These are phyloP conservation scores for Alosa alosa DNA, from an alignment of 2,113 vertebrate genomes.

Conservation along the genomic window DNA sequence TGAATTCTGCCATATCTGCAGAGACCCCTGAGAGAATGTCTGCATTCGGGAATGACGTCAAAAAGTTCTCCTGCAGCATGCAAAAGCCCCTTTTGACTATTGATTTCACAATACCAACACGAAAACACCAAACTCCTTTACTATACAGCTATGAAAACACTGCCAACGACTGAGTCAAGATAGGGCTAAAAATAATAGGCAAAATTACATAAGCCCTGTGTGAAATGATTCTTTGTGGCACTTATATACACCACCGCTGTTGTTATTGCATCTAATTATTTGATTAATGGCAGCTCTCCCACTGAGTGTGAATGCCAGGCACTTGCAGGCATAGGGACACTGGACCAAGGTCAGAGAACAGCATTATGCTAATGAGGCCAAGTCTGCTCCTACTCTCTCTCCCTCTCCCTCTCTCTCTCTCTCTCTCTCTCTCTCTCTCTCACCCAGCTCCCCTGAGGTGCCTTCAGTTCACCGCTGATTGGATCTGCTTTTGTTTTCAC, in stretches of 20 bases:
- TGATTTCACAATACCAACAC: not conserved
- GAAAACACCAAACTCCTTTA: too few relatives aligned
- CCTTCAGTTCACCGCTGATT: conserved; percentile 3
- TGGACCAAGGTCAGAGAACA: conserved; percentile 19
- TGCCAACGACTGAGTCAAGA: not conserved
- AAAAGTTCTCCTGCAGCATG: not conserved
- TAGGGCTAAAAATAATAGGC: not conserved
- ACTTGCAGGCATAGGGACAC: conserved; percentile 2
- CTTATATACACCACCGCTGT: not conserved
- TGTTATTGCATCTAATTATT: conserved; percentile 8
- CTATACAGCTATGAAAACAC: too few relatives aligned
- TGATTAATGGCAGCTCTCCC: conserved; percentile 6
- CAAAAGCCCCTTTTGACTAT: not conserved
- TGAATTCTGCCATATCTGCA: not conserved
- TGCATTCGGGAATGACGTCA: not conserved
- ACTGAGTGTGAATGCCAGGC: conserved; percentile 11
- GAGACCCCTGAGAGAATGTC: not conserved
- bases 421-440: not conserved
- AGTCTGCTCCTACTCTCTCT: conserved; percentile 6
- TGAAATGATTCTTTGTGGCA: not conserved
- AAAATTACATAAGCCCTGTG: not conserved
- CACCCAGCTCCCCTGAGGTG: conserved; percentile 6
- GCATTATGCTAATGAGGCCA: conserved; percentile 30
- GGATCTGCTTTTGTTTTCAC: conserved; percentile 21
- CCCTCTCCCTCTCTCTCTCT: not conserved